phyloP scores from a whole-genome alignment of 2,888 invertebrate genomes.

The Epirrhoe tristata region DNA sequence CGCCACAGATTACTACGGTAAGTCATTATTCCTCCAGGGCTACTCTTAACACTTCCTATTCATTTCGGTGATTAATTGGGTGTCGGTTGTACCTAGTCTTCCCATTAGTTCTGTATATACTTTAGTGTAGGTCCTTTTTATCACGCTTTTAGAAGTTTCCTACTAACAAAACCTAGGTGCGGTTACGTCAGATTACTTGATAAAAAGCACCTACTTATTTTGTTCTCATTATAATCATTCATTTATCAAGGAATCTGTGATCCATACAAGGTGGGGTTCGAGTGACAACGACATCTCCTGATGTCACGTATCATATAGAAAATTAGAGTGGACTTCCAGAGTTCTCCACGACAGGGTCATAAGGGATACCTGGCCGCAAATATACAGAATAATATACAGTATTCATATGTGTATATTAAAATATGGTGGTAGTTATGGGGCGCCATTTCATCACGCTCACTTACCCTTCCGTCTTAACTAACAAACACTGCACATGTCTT shows the following conservation, averaged over 20 bases:
- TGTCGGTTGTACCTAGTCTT: conserved; percentile 74
- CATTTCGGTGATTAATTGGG: conserved; percentile 72
- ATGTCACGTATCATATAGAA: conserved; percentile 52
- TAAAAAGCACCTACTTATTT: conserved; percentile 51
- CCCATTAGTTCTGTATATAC: conserved; percentile 74
- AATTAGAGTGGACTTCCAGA: conserved; percentile 83
- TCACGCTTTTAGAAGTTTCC: conserved; percentile 82
- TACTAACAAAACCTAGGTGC: conserved; percentile 75
- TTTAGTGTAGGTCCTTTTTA: conserved; percentile 67
- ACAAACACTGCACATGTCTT: conserved; percentile 82
- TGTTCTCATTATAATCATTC: conserved; percentile 42
- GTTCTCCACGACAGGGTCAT: conserved; percentile 80
- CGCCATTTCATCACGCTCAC: conserved; percentile 81
- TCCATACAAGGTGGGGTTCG: conserved; percentile 56
- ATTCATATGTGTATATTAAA: conserved; percentile 76
- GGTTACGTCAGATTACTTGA: conserved; percentile 74
- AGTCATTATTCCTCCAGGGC: conserved; percentile 92
- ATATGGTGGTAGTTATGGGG: conserved; percentile 82
- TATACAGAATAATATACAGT: conserved; percentile 52
- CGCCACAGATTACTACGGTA: conserved; percentile 99
- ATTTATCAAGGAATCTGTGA: conserved; percentile 74
- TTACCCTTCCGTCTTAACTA: conserved; percentile 79
- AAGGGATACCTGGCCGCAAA: conserved; percentile 66
- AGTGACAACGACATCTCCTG: conserved; percentile 56
- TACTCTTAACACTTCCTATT: conserved; percentile 59